These are phyloP conservation scores for Cosmorhoe ocellata DNA, from an alignment of 2,888 invertebrate genomes.

Conservation along the genomic window DNA sequence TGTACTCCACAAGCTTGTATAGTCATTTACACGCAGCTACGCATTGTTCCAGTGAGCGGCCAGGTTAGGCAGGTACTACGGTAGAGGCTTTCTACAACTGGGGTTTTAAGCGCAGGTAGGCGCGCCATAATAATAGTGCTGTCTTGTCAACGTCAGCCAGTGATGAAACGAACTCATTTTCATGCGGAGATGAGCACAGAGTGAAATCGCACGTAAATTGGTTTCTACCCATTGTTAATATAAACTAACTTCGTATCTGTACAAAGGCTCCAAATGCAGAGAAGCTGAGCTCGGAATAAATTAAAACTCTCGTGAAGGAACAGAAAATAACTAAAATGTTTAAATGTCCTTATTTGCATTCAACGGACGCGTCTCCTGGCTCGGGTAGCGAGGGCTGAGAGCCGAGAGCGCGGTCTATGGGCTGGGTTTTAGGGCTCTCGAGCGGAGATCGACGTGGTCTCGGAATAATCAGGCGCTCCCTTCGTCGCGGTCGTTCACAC, in stretches of 20 bases:
- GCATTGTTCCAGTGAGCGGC: slow-evolving; percentile 27
- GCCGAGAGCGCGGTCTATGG: slow-evolving; percentile 41
- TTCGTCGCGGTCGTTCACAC: slow-evolving; percentile 79
- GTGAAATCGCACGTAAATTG: slow-evolving; percentile 34
- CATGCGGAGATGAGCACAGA: slow-evolving; percentile 43
- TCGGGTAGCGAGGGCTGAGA: slow-evolving; percentile 44
- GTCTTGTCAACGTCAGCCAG: slow-evolving; percentile 37
- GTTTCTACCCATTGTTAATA: slow-evolving; percentile 27
- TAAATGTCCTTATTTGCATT: slow-evolving; percentile 67
- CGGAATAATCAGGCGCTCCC: slow-evolving; percentile 78
- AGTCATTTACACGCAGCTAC: slow-evolving; percentile 15
- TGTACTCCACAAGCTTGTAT: slow-evolving; percentile 5
- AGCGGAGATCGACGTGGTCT: slow-evolving; percentile 68
- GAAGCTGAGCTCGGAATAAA: slow-evolving; percentile 44
- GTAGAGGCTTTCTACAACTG: slow-evolving; percentile 29
- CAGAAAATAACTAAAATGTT: slow-evolving; percentile 52
- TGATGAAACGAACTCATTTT: slow-evolving; percentile 44
- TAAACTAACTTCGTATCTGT: slow-evolving; percentile 25
- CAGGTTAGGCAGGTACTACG: slow-evolving; percentile 16
- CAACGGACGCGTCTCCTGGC: slow-evolving; percentile 51
- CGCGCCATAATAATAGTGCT: slow-evolving; percentile 38
- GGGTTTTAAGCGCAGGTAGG: slow-evolving; percentile 28
- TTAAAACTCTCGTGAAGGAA: slow-evolving; percentile 39
- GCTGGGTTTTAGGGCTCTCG: slow-evolving; percentile 70
- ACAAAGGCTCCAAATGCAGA: slow-evolving; percentile 28